phyloP scores from a whole-genome alignment of 1,140 invertebrate species.

The Proales similis region DNA sequence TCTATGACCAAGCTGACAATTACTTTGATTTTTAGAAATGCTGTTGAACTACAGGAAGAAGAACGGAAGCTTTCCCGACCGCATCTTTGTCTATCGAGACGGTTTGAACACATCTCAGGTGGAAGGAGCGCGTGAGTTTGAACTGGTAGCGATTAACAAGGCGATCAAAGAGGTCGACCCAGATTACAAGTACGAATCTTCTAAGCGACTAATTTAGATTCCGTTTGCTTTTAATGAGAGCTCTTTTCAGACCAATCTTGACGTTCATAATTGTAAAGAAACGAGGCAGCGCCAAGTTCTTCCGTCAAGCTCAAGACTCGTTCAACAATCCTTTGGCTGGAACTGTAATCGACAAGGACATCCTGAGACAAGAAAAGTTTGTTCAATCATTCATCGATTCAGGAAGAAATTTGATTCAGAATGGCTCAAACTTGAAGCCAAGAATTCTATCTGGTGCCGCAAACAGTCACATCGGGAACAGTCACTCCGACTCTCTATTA shows the following conservation, averaged over 20 bases:
- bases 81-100: slow-evolving; percentile 75
- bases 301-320: slow-evolving; percentile 36
- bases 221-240: neutral
- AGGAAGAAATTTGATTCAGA: neutral
- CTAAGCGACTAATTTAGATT: neutral
- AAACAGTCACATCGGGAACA: slow-evolving; percentile 68
- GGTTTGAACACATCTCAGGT: slow-evolving; percentile 83
- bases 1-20: neutral
- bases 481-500: slow-evolving; percentile 74
- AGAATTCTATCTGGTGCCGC: slow-evolving; percentile 73
- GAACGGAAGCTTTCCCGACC: slow-evolving; percentile 3
- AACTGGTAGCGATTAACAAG: slow-evolving; percentile 63
- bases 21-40: neutral
- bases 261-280: slow-evolving; percentile 36
- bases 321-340: slow-evolving; percentile 72
- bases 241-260: neutral
- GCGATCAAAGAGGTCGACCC: slow-evolving; percentile 54
- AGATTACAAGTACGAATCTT: slow-evolving; percentile 20
- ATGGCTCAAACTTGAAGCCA: slow-evolving; percentile 56
- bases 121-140: slow-evolving; percentile 59
- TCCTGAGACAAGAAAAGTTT: slow-evolving; percentile 72
- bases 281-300: slow-evolving; percentile 15
- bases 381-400: neutral
- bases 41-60: neutral
- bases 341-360: slow-evolving; percentile 69